Evolutionary conservation across 1,140 invertebrate genomes (phyloP).

Genomic region (Drosophila takahashii): DNA sequence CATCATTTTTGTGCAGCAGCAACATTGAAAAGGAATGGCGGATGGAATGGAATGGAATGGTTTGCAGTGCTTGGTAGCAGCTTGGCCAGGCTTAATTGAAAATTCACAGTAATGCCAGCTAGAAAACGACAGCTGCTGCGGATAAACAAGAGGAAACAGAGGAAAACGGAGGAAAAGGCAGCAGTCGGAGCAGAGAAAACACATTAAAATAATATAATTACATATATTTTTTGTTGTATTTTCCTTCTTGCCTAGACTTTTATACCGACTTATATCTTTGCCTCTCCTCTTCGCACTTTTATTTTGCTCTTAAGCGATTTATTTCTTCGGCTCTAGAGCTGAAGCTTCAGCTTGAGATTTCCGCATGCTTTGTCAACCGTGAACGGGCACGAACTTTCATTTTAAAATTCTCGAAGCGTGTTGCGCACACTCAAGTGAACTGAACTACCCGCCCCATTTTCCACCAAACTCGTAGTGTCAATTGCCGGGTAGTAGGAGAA

Average conservation of each 20-base stretch:
- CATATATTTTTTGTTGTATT: constrained; percentile 24
- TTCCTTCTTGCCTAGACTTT: constrained; percentile 49
- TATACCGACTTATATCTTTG: constrained; percentile 22
- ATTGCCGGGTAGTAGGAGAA: constrained; percentile 39
- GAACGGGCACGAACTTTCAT: constrained; percentile 81
- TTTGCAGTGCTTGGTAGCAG: constrained; percentile 2
- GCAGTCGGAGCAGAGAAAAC: constrained; percentile 42
- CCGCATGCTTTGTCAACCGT: constrained; percentile 82
- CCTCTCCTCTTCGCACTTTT: constrained; percentile 3
- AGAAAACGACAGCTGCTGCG: constrained; percentile 76
- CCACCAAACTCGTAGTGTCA: background rate
- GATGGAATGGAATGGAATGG: constrained; percentile 6
- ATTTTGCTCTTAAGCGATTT: constrained; percentile 44
- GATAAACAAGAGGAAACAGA: constrained; percentile 44
- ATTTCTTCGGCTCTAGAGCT: constrained; percentile 21
- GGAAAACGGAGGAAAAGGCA: constrained; percentile 43
- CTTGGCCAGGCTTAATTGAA: constrained; percentile 70
- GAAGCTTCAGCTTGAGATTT: constrained; percentile 49
- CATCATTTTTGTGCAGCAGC: constrained; percentile 20
- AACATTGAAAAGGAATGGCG: constrained; percentile 39
- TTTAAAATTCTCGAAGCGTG: constrained; percentile 77
- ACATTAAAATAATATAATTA: constrained; percentile 81
- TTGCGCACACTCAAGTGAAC: constrained; percentile 13
- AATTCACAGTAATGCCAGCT: constrained; percentile 72
- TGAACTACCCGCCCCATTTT: constrained; percentile 26